Conservation (phyloP, 2,797 vertebrate genomes). For the Chelidonichthys spinosus region DNA sequence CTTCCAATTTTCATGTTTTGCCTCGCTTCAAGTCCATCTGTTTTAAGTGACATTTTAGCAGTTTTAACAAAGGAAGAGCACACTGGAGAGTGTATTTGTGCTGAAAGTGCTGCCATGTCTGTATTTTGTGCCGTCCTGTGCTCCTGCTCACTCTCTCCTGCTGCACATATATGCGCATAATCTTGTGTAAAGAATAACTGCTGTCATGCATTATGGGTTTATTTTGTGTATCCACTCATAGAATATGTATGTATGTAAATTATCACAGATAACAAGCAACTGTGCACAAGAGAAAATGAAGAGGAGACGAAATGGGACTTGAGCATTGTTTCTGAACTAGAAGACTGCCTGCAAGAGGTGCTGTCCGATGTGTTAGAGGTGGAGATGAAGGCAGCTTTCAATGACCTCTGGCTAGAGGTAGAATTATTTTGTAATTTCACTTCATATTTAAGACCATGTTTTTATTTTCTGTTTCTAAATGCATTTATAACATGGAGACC, state of each 20-base stretch:
- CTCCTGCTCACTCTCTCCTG: background rate
- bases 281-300: background rate
- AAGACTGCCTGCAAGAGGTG: conserved; percentile 86
- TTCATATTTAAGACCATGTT: background rate
- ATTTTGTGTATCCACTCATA: background rate
- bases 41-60: background rate
- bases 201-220: conserved; percentile 1
- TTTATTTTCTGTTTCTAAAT: background rate
- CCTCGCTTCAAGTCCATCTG: background rate
- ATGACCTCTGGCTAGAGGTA: conserved; percentile 92
- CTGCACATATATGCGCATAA: background rate
- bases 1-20: conserved; percentile 25
- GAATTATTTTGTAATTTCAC: conserved; percentile 9
- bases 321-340: conserved; percentile 81
- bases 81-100: background rate
- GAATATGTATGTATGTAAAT: background rate
- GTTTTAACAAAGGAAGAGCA: background rate
- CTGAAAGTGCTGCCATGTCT: background rate
- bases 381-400: conserved; percentile 92
- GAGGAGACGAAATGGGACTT: conserved; percentile 46
- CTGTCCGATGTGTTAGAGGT: conserved; percentile 90
- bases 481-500: background rate
- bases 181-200: background rate
- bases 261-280: conserved; percentile 37
- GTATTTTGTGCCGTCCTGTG: background rate